These are phyloP conservation scores for Grammomys surdaster DNA, from an alignment of 2,113 vertebrate species.

Conservation along the genomic window DNA sequence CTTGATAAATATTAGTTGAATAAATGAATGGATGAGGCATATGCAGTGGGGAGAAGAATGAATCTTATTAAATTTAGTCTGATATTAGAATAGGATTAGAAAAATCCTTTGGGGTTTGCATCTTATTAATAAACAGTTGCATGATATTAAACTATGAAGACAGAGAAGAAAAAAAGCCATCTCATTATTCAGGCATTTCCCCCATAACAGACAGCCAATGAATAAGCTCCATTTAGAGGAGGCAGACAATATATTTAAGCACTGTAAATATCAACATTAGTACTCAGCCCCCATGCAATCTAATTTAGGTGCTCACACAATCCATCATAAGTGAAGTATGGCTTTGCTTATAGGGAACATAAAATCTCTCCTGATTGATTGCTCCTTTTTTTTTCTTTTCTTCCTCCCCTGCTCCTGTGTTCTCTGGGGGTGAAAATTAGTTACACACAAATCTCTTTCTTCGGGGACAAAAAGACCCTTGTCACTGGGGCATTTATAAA, in stretches of 20 bases:
- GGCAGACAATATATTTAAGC: slow-evolving; percentile 57
- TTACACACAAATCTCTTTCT: slow-evolving; percentile 61
- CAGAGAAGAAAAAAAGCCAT: slow-evolving; percentile 27
- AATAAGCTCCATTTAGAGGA: slow-evolving; percentile 45
- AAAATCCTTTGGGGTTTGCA: slow-evolving; percentile 76
- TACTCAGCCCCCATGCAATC: slow-evolving; percentile 52
- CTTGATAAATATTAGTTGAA: slow-evolving; percentile 81
- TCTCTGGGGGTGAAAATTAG: slow-evolving; percentile 50
- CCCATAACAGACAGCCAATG: slow-evolving; percentile 64
- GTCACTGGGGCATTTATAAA: slow-evolving; percentile 45
- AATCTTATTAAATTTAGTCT: slow-evolving; percentile 82
- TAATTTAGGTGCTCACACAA: slow-evolving; percentile 68
- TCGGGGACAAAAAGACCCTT: slow-evolving; percentile 41
- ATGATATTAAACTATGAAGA: slow-evolving; percentile 81
- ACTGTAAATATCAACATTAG: slow-evolving; percentile 66
- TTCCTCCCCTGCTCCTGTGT: slow-evolving; percentile 9
- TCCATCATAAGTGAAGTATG: slow-evolving; percentile 57
- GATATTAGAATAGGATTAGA: slow-evolving; percentile 83
- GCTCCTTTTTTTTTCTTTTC: neutral
- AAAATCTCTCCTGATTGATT: slow-evolving; percentile 78
- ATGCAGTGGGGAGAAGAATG: slow-evolving; percentile 73
- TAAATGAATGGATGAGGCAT: slow-evolving; percentile 78
- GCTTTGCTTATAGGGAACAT: slow-evolving; percentile 76
- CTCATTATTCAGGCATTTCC: slow-evolving; percentile 72
- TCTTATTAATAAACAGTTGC: slow-evolving; percentile 84